Base-by-base conservation (phyloP, 2,113 vertebrate species). In the Campylorhamphus procurvoides region DNA sequence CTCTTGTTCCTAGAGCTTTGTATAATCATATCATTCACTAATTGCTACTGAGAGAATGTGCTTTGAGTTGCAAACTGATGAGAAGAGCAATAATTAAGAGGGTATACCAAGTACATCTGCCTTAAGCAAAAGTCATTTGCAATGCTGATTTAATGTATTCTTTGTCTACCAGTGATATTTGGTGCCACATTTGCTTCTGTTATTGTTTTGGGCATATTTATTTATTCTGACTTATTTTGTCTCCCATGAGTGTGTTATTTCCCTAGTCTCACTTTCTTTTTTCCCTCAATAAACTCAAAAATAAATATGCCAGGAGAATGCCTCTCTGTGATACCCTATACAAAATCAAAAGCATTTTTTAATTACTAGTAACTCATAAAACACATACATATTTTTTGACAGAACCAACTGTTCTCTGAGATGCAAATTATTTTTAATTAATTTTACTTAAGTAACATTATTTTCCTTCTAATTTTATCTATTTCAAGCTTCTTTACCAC, bases 81-180 rank as follows among this genome's bases (percentile, higher is more conserved):
- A 96, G 84, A 91, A 91, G 64, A 97, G 66, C 88, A 93, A 89
- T 97, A 97, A 97, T 97, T 97, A 97, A 89, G 91, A 96, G 94
- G 37, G 67, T 94, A 96, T 91, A 95, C 62, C 82, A 96, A 97
- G 53, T 93, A 97, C 46, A 93, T 85, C 83, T 94, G 96, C 96
- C 96, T 95, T 93, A 94, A 97, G 96, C 94, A 89, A 96, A 95
- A 95, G 87, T 89, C 95, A 96, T 97, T 97, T 96, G 85, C 91
- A 96, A 91, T 75, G 83, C 89, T 91, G 90, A 97, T 96, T 97
- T 97, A 96, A 97, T 96, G 86, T 50, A 78, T 89, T 94, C 90
- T 93, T 95, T 92, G 69, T 89, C 93, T 94, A 59, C 94, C 89
- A 93, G 75, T 94, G 83, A 86, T 88, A 95, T 92, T 93, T 93